A percentile compares a stretch with the other conserved stretches of the same genome.
These are phyloP conservation scores for Pachypanchax playfairii DNA, from an alignment of 2,113 vertebrate genomes.

Conservation along the genomic window DNA sequence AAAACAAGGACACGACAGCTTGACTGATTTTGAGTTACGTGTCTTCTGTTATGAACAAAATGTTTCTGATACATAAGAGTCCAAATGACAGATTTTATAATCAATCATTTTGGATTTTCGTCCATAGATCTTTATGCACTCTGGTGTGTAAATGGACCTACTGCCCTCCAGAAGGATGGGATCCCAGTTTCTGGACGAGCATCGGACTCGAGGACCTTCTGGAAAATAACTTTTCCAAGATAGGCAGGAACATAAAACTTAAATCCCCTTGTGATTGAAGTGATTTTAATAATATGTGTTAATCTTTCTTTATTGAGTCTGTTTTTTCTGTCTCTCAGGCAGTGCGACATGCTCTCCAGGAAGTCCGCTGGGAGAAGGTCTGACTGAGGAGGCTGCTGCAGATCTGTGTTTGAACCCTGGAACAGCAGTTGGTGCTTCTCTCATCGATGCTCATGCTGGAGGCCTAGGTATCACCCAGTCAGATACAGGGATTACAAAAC, in stretches of 20 bases:
- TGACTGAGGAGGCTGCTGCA: conserved; percentile 83
- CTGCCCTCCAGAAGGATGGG: conserved; percentile 89
- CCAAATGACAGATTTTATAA: not conserved
- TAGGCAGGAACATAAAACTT: too few relatives aligned
- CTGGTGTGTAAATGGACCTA: conserved; percentile 97
- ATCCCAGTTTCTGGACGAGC: conserved; percentile 87
- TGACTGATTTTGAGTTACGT: not conserved
- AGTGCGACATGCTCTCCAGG: conserved; percentile 86
- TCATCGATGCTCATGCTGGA: conserved; percentile 97
- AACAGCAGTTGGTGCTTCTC: conserved; percentile 89
- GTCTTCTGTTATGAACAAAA: not conserved
- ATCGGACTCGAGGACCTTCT: conserved; percentile 88
- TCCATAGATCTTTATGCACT: conserved; percentile 90
- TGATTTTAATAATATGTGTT: too few relatives aligned
- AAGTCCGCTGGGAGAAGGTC: conserved; percentile 84
- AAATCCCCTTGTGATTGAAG: too few relatives aligned
- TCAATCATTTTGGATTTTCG: not conserved
- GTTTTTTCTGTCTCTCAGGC: conserved; percentile 75
- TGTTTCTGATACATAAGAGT: not conserved
- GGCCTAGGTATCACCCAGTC: conserved; percentile 86
- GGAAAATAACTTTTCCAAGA: conserved; percentile 87
- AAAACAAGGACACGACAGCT: not conserved
- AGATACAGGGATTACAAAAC: not conserved
- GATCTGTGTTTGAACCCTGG: conserved; percentile 85
- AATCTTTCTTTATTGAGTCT: too few relatives aligned